These are phyloP conservation scores for Acleris literana DNA, from an alignment of 2,888 invertebrate genomes.

Conservation along the genomic window DNA sequence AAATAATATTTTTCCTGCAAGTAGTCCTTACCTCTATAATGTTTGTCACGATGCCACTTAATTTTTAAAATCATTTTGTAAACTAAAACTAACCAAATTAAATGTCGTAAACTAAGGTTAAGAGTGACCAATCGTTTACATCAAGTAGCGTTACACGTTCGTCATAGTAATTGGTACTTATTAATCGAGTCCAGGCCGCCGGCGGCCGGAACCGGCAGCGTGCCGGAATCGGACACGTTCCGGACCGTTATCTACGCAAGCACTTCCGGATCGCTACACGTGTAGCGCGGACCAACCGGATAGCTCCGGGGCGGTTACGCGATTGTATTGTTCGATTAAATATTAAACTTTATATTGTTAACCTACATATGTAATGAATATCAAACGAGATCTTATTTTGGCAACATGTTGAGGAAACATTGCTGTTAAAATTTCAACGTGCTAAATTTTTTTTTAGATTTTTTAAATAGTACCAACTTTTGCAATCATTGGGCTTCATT, in stretches of 20 bases:
- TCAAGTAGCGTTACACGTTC: constrained; percentile 40
- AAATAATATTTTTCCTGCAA: no score
- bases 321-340: constrained; percentile 8
- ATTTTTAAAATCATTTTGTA: no score
- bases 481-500: no score
- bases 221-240: constrained; percentile 63
- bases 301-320: constrained; percentile 1
- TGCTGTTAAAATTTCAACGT: no score
- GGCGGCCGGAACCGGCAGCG: constrained; percentile 52
- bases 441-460: no score
- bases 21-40: no score
- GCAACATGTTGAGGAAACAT: no score
- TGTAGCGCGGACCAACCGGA: background rate
- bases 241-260: constrained; percentile 69
- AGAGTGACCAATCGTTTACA: no score
- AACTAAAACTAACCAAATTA: no score
- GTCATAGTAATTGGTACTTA: constrained; percentile 48
- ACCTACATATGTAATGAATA: background rate
- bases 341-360: constrained; percentile 1
- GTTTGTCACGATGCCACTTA: no score
- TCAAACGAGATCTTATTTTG: background rate
- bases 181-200: constrained; percentile 51
- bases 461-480: no score
- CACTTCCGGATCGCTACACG: constrained; percentile 51
- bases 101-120: no score